These are phyloP conservation scores for Puntigrus tetrazona DNA, from an alignment of 2,113 vertebrate species.

Conservation along the genomic window DNA sequence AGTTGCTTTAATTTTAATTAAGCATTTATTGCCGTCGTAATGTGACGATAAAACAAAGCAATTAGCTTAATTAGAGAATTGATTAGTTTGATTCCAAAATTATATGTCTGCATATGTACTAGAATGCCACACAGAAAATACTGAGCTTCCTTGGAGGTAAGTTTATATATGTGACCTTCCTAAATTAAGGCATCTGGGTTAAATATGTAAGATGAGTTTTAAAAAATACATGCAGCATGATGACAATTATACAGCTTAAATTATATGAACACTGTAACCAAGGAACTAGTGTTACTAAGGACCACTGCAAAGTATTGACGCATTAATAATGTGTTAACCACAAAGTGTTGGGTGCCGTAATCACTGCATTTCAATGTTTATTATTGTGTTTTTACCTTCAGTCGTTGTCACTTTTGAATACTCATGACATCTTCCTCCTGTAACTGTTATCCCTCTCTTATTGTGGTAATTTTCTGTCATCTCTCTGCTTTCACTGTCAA, in stretches of 20 bases:
- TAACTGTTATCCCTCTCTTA: neutral
- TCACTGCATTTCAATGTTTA: neutral
- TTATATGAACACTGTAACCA: neutral
- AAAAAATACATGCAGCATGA: neutral
- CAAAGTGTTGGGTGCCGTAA: neutral
- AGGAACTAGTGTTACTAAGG: no score
- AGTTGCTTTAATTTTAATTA: constrained; percentile 1
- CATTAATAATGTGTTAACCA: neutral
- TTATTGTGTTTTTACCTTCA: neutral
- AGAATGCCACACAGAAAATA: neutral
- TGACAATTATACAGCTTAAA: neutral
- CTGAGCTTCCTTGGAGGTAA: neutral
- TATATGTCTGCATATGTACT: neutral
- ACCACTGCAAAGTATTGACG: neutral
- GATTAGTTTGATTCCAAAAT: neutral
- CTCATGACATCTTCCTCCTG: neutral
- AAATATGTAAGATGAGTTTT: neutral
- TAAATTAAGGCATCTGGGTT: no score
- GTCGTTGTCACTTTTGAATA: neutral
- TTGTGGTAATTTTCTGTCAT: neutral
- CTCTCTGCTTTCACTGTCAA: constrained; percentile 2
- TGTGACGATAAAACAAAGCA: neutral
- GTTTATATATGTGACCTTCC: no score
- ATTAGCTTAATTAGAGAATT: neutral
- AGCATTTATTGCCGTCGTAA: neutral